Percentiles rank a stretch among this genome's conserved stretches.
phyloP scores from a whole-genome alignment of 2,797 vertebrate species.

The Phrynocephalus forsythii region DNA sequence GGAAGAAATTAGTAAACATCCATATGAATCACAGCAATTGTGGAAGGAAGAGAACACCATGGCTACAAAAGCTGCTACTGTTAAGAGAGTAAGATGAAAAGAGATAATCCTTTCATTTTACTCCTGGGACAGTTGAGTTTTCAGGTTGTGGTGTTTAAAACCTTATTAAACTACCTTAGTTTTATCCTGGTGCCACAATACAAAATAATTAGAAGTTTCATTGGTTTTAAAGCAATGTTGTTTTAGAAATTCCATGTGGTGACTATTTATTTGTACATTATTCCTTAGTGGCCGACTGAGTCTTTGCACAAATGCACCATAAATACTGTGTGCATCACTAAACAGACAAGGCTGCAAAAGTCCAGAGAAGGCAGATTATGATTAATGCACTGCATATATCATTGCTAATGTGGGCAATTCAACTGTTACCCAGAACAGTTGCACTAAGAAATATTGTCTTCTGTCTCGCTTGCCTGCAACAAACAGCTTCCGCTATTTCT shows the following conservation, averaged over 20 bases:
- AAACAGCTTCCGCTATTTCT: slow-evolving; percentile 9
- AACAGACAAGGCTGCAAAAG: not conserved
- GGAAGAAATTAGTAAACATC: too few relatives aligned
- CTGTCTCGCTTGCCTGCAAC: not conserved
- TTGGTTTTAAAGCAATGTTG: not conserved
- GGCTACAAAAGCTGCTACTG: not conserved
- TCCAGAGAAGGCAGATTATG: slow-evolving; percentile 10
- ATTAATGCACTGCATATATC: slow-evolving; percentile 1
- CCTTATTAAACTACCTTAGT: not conserved
- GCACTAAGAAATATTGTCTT: slow-evolving; percentile 8
- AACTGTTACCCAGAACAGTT: slow-evolving; percentile 16
- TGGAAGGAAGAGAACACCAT: not conserved
- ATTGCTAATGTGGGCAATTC: slow-evolving; percentile 10
- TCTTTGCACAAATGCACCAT: slow-evolving; percentile 10
- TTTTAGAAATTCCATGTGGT: slow-evolving; percentile 7
- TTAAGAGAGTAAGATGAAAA: not conserved
- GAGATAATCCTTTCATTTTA: not conserved
- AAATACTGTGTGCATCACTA: not conserved
- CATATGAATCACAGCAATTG: not conserved
- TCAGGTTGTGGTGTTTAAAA: not conserved
- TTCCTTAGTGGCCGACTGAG: not conserved
- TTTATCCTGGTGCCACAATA: not conserved
- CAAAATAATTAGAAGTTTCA: not conserved
- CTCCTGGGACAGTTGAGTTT: not conserved
- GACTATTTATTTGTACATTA: slow-evolving; percentile 15